Base-by-base conservation (phyloP, 2,113 vertebrate species). In the Amazona guildingii region DNA sequence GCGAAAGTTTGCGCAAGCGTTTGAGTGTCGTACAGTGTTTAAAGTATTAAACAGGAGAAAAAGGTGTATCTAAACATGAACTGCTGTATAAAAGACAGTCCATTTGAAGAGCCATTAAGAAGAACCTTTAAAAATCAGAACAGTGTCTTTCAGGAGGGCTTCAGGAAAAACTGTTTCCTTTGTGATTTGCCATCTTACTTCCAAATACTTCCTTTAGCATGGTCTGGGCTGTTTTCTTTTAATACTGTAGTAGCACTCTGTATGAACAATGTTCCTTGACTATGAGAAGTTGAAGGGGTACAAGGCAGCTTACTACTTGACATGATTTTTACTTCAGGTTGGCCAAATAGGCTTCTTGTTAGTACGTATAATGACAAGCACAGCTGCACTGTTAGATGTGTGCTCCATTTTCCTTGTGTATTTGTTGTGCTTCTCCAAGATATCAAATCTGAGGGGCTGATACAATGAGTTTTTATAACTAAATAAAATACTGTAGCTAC, bases 371-470 rank as follows among this genome's bases (percentile, higher is more conserved):
- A 1, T 7, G 27, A 39, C 33, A 29, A 86, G 86, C 39, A n/a
- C 19, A 41, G 6, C 10, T n/a, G 14, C 1, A 0, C 14, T 73
- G 23, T 17, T 67, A 11, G 4, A 52, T 51, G 13, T 59, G 29
- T 29, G 33, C n/a, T 68, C 39, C 2, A 0, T 49, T 57, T 66
- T 29, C 48, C 54, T 69, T 37, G 5, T 21, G 1, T 2, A 0
- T 23, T 1, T 20, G 29, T 44, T 39, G 31, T 57, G 59, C 37
- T 83, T 46, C 73, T 72, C 69, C 49, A 70, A n/a, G 44, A 41
- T 17, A 5, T 54, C 18, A 18, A 10, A 33, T 14, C 74, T 29
- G 67, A n/a, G 55, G 29, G 18, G 10, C 29, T 51, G 67, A 24
- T 35, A n/a, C 1, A 33, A 24, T 9, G 8, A 37, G 7, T 24